phyloP scores from a whole-genome alignment of 2,113 vertebrate species.

The Hydropotes inermis region DNA sequence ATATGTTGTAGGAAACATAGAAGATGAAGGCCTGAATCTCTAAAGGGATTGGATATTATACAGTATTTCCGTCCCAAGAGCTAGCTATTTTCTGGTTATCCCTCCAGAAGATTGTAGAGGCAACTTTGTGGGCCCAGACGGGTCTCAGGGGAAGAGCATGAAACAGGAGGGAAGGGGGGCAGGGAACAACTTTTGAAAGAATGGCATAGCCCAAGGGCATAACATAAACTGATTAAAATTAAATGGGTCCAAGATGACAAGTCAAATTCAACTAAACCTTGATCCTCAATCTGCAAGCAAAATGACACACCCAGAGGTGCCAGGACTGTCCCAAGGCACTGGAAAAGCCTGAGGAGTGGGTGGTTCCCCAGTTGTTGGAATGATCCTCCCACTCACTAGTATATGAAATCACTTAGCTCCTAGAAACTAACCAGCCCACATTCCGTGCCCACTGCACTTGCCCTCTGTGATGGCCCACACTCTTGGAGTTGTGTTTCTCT shows the following conservation, averaged over 20 bases:
- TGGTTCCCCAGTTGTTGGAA: background rate
- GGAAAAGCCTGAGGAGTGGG: background rate
- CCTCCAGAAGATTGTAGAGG: background rate
- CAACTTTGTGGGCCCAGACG: background rate
- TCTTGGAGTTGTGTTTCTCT: background rate
- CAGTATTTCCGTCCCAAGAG: background rate
- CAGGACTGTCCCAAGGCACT: background rate
- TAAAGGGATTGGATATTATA: background rate
- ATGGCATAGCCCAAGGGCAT: background rate
- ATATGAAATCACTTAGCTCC: background rate
- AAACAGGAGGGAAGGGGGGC: background rate
- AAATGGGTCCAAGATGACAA: background rate
- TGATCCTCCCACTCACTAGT: background rate
- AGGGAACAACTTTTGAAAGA: background rate
- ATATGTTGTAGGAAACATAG: background rate
- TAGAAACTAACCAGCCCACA: background rate
- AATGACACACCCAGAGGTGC: background rate
- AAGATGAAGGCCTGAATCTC: background rate
- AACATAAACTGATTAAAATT: background rate
- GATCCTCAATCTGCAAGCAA: background rate
- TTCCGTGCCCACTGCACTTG: background rate
- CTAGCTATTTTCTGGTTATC: background rate
- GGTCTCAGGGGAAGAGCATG: background rate
- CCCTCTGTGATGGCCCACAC: background rate
- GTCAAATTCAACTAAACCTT: background rate